Conservation (phyloP, 2,888 invertebrate species). For the Agrotis exclamationis region DNA sequence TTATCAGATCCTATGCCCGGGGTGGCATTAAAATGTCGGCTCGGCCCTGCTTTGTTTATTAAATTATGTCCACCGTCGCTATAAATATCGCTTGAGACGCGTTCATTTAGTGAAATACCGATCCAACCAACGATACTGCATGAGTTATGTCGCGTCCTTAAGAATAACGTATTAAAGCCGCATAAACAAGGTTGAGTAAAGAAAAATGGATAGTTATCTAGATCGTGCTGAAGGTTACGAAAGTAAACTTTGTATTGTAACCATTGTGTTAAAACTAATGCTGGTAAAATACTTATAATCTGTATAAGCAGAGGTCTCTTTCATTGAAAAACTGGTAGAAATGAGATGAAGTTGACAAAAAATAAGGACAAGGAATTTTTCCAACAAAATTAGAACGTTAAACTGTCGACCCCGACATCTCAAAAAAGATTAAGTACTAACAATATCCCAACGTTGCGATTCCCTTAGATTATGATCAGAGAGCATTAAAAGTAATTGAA, state of each 20-base stretch:
- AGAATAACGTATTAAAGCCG: slow-evolving; percentile 81
- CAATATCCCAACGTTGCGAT: slow-evolving; percentile 73
- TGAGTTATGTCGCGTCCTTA: slow-evolving; percentile 86
- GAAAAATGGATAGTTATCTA: slow-evolving; percentile 80
- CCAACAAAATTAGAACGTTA: slow-evolving; percentile 48
- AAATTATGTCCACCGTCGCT: slow-evolving; percentile 89
- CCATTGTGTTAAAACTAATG: slow-evolving; percentile 8
- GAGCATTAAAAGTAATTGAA: slow-evolving; percentile 88
- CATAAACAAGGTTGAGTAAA: slow-evolving; percentile 78
- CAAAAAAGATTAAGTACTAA: slow-evolving; percentile 70
- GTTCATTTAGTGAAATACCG: slow-evolving; percentile 90
- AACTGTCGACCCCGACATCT: slow-evolving; percentile 55
- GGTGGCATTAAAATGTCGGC: slow-evolving; percentile 88
- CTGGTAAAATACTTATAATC: background rate
- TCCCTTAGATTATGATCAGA: slow-evolving; percentile 75
- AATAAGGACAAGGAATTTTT: slow-evolving; percentile 23
- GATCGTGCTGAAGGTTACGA: slow-evolving; percentile 72
- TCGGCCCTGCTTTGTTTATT: slow-evolving; percentile 90
- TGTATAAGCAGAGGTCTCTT: background rate
- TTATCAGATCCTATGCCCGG: slow-evolving; percentile 89
- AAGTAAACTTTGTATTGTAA: slow-evolving; percentile 51
- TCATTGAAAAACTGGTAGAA: background rate
- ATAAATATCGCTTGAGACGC: slow-evolving; percentile 87
- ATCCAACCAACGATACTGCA: slow-evolving; percentile 86
- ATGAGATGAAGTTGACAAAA: background rate